Percentiles rank a stretch among this genome's conserved stretches.
These are phyloP conservation scores for Artemisiospiza belli DNA, from an alignment of 2,113 vertebrate genomes.

Conservation along the genomic window DNA sequence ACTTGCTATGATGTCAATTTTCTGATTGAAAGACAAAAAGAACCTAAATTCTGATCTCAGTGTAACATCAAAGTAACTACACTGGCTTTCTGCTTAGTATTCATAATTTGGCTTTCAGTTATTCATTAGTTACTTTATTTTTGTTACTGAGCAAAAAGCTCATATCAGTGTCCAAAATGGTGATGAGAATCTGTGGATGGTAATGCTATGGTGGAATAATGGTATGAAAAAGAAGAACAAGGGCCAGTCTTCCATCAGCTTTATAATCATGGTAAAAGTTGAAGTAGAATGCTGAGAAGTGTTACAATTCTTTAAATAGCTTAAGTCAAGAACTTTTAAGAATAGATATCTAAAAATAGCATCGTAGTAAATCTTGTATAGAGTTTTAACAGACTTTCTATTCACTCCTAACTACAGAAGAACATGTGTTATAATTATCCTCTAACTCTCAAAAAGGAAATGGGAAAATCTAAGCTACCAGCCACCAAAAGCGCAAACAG, in stretches of 20 bases:
- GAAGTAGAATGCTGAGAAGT: slow-evolving; percentile 26
- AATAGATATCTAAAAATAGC: slow-evolving; percentile 59
- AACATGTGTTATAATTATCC: neutral
- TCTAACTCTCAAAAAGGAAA: slow-evolving; percentile 1
- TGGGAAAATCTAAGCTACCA: neutral
- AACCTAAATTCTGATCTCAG: neutral
- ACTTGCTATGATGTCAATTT: neutral
- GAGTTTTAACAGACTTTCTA: slow-evolving; percentile 11
- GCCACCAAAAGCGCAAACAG: neutral
- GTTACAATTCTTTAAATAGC: slow-evolving; percentile 54
- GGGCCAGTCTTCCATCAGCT: slow-evolving; percentile 32
- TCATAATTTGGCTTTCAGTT: neutral
- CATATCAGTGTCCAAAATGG: neutral
- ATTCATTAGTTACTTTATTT: neutral
- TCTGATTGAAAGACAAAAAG: neutral
- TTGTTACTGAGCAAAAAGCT: slow-evolving; percentile 20
- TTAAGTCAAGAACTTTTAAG: slow-evolving; percentile 43
- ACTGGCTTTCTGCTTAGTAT: neutral
- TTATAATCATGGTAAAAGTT: slow-evolving; percentile 44
- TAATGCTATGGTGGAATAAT: neutral
- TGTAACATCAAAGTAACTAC: neutral
- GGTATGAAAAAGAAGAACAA: neutral
- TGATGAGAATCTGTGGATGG: neutral
- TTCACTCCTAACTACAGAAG: neutral
- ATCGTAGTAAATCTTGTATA: slow-evolving; percentile 34